Evolutionary conservation across 2,797 vertebrate species (phyloP).

Genomic region (Nasua narica): DNA sequence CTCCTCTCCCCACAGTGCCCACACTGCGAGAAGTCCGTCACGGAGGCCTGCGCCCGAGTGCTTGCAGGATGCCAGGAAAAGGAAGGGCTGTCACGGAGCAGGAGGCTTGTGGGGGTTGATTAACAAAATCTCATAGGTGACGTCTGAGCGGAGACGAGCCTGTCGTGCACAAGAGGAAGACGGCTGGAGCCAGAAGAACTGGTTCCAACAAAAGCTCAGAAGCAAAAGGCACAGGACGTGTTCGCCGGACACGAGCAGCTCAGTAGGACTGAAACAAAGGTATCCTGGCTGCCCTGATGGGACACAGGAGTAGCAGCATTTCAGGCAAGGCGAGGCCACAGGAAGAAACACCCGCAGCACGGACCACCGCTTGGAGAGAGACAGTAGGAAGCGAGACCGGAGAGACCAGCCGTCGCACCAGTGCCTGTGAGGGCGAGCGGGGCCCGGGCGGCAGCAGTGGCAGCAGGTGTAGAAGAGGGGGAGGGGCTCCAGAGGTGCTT

Average conservation of each 20-base stretch:
- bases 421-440: fast-evolving
- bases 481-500: background rate
- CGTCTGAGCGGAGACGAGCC: background rate
- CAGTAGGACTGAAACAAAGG: background rate
- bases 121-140: background rate
- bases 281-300: background rate
- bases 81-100: background rate
- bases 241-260: background rate
- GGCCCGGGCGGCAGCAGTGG: background rate
- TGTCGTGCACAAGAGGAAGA: no score
- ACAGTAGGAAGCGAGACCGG: background rate
- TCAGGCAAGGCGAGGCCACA: background rate
- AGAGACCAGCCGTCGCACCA: background rate
- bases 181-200: background rate
- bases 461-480: fast-evolving
- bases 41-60: background rate
- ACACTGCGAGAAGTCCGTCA: background rate
- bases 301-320: background rate
- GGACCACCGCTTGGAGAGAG: background rate
- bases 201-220: background rate
- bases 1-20: background rate
- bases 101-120: background rate
- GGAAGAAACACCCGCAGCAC: background rate
- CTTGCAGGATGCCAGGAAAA: background rate
- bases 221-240: background rate